Base-by-base conservation (phyloP, 2,797 vertebrate species). In the Enteromius mattozi region DNA sequence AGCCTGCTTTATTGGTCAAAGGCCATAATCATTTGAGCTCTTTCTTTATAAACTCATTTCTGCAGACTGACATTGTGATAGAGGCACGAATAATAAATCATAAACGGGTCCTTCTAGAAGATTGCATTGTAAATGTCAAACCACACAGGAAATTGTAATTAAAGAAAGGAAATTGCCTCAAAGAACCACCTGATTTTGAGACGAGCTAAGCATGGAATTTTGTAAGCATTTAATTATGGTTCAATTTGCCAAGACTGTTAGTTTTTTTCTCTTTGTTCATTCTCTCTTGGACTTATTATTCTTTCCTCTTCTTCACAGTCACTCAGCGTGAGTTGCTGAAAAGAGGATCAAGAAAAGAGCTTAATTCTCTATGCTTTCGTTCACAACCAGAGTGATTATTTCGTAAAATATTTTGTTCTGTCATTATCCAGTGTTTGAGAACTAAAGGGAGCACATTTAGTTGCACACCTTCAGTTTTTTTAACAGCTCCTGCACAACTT, bases 121-220 rank as follows among this genome's bases (percentile, higher is more conserved):
- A 98, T 98, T 97, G 95, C 96, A 96, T 96, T 97, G 96, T 97
- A 97, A 98, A 97, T 97, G 96, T 96, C 96, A 97, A 94, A 95
- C 93, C 94, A 95, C 95, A 96, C 96, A 96, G 96, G 96, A 98
- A 97, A 97, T 96, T 97, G 95, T 97, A 98, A 98, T 98, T 97
- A 98, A 96, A 96, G 95, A 96, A 96, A 97, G 96, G 96, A 98
- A 98, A 98, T 98, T 96, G 96, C 96, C 96, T 96, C 93, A 96
- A 96, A 95, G 94, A 96, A 96, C 95, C 95, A 94, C 95, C 97
- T 96, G 95, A 97, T 97, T 97, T 96, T 96, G 94, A 96, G 97
- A 97, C 96, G 94, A 96, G 95, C 93, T 95, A 95, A 96, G 95
- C 94, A 94, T 92, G 93, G 92, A 97, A 96, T 96, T 96, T 95